phyloP scores from a whole-genome alignment of 2,797 vertebrate species.

The Yasuhikotakia modesta region DNA sequence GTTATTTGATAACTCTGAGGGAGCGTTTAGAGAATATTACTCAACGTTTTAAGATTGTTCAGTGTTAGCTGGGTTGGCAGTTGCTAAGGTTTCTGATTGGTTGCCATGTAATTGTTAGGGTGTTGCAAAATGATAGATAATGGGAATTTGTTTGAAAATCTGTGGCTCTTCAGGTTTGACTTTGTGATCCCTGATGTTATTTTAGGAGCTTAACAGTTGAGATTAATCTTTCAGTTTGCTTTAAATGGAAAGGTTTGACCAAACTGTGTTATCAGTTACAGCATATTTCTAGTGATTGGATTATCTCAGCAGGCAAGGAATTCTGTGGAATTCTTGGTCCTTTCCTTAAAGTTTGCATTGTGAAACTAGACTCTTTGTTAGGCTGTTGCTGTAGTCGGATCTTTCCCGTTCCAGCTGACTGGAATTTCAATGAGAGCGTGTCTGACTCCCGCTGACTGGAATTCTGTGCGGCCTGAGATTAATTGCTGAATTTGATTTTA shows the following conservation, averaged over 20 bases:
- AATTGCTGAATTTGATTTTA: constrained; percentile 15
- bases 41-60: too few species aligned
- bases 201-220: not conserved
- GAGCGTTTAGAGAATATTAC: too few species aligned
- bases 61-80: not conserved
- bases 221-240: not conserved
- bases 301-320: not conserved
- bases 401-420: constrained; percentile 8
- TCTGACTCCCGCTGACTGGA: constrained; percentile 28
- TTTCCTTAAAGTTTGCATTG: not conserved
- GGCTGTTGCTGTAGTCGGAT: constrained; percentile 17
- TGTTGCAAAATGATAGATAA: too few species aligned
- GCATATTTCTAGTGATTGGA: not conserved
- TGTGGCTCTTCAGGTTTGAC: not conserved
- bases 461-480: constrained; percentile 13
- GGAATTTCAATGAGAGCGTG: constrained; percentile 37
- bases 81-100: not conserved
- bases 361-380: not conserved
- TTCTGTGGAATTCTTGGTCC: not conserved
- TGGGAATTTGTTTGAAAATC: not conserved
- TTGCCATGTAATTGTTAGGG: not conserved
- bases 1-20: too few species aligned
- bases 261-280: not conserved
- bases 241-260: not conserved
- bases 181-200: not conserved